Evolutionary conservation across 2,888 invertebrate species (phyloP).

Genomic region (Eristalis pertinax): DNA sequence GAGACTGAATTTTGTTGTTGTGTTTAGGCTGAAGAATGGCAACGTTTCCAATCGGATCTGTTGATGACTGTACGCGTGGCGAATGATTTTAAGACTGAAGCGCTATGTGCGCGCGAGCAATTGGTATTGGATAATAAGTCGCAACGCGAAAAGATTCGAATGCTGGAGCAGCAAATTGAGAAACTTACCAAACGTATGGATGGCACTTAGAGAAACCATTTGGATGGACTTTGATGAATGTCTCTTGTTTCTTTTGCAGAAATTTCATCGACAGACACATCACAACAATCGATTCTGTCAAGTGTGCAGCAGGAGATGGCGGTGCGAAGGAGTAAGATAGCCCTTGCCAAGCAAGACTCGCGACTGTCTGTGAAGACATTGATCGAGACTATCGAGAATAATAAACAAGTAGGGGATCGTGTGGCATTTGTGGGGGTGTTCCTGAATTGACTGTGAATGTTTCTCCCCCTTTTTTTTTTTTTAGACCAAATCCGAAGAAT

Average conservation of each 20-base stretch:
- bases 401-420: slow-evolving; percentile 86
- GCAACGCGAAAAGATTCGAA: slow-evolving; percentile 89
- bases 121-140: slow-evolving; percentile 91
- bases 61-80: slow-evolving; percentile 96
- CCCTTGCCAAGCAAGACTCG: slow-evolving; percentile 84
- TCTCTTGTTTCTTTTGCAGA: slow-evolving; percentile 11
- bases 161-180: slow-evolving; percentile 90
- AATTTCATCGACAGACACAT: slow-evolving; percentile 73
- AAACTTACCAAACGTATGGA: slow-evolving; percentile 84
- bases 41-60: slow-evolving; percentile 95
- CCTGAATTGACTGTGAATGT: neutral
- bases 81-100: slow-evolving; percentile 98
- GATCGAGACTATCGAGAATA: slow-evolving; percentile 95
- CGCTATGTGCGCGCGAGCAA: slow-evolving; percentile 93
- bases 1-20: slow-evolving; percentile 2
- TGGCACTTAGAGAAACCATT: neutral
- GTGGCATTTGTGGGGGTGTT: too few species aligned
- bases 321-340: slow-evolving; percentile 83
- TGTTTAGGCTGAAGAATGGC: slow-evolving; percentile 88
- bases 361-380: slow-evolving; percentile 94
- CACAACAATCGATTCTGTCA: slow-evolving; percentile 83
- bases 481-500: slow-evolving; percentile 80
- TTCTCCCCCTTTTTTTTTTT: slow-evolving; percentile 71
- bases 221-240: neutral
- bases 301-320: slow-evolving; percentile 84